Conservation (phyloP, 2,888 invertebrate genomes). For the Lypha dubia region DNA sequence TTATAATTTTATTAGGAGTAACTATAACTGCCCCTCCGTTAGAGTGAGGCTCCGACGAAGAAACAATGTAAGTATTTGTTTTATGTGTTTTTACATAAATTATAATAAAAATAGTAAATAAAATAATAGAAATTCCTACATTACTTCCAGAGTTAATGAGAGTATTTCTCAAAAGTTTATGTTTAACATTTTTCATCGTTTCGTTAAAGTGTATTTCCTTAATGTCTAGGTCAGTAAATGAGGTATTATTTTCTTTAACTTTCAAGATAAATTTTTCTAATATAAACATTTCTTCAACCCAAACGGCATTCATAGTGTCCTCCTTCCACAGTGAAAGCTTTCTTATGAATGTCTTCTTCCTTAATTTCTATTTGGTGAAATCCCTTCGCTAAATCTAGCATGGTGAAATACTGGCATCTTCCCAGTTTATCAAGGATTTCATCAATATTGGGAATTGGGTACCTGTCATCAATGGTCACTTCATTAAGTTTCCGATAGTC, state of each 20-base stretch:
- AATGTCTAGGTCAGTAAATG: neutral
- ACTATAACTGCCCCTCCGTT: slow-evolving; percentile 16
- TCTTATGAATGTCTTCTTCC: too few relatives aligned
- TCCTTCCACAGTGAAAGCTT: too few relatives aligned
- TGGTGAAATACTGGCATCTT: too few relatives aligned
- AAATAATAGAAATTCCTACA: slow-evolving; percentile 14
- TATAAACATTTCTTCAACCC: too few relatives aligned
- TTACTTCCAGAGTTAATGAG: slow-evolving; percentile 8
- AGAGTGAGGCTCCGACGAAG: slow-evolving; percentile 25
- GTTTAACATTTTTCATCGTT: slow-evolving; percentile 17
- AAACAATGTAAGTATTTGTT: slow-evolving; percentile 9
- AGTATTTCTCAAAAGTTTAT: slow-evolving; percentile 11
- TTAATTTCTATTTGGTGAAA: too few relatives aligned
- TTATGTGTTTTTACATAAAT: neutral
- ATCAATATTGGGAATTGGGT: slow-evolving; percentile 3
- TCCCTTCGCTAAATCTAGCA: too few relatives aligned
- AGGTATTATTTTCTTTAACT: too few relatives aligned
- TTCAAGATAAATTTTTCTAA: too few relatives aligned
- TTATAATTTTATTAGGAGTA: slow-evolving; percentile 1
- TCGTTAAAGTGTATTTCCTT: neutral
- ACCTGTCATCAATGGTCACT: slow-evolving; percentile 1
- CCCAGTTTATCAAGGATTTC: neutral
- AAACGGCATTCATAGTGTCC: too few relatives aligned
- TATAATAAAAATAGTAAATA: neutral
- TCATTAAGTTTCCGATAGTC: too few relatives aligned